Evolutionary conservation across 2,113 vertebrate genomes (phyloP).

Genomic region (Hucho hucho): DNA sequence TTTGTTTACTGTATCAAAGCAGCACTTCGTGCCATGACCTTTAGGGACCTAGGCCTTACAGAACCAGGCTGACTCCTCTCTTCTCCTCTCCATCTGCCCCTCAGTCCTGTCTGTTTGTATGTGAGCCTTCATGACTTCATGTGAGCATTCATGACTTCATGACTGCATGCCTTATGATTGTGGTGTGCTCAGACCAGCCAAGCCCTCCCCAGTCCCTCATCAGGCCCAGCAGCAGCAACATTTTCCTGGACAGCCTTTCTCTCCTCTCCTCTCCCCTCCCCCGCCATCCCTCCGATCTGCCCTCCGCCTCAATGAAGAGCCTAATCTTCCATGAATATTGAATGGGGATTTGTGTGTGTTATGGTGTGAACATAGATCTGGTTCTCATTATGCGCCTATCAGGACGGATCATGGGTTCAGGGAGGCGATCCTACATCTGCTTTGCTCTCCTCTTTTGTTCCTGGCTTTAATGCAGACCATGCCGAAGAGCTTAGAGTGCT

Average conservation of each 20-base stretch:
- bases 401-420: conserved; percentile 61
- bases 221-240: conserved; percentile 24
- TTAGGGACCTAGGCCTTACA: conserved; percentile 31
- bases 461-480: conserved; percentile 58
- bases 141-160: too few relatives aligned
- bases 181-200: conserved; percentile 4
- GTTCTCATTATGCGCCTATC: conserved; percentile 72
- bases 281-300: conserved; percentile 13
- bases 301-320: conserved; percentile 67
- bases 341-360: conserved; percentile 71
- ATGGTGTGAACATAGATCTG: conserved; percentile 68
- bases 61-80: conserved; percentile 16
- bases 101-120: conserved; percentile 33
- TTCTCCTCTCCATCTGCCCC: conserved; percentile 7
- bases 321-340: conserved; percentile 75
- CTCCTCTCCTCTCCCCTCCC: conserved; percentile 34
- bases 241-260: conserved; percentile 25
- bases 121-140: conserved; percentile 8
- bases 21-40: conserved; percentile 29
- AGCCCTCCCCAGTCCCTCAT: conserved; percentile 10
- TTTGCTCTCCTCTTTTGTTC: conserved; percentile 62
- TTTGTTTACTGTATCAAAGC: conserved; percentile 57
- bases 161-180: conserved; percentile 23
- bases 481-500: conserved; percentile 44
- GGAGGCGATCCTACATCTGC: conserved; percentile 58